Conservation (phyloP, 2,888 invertebrate genomes). For the Druceiella hillmani region DNA sequence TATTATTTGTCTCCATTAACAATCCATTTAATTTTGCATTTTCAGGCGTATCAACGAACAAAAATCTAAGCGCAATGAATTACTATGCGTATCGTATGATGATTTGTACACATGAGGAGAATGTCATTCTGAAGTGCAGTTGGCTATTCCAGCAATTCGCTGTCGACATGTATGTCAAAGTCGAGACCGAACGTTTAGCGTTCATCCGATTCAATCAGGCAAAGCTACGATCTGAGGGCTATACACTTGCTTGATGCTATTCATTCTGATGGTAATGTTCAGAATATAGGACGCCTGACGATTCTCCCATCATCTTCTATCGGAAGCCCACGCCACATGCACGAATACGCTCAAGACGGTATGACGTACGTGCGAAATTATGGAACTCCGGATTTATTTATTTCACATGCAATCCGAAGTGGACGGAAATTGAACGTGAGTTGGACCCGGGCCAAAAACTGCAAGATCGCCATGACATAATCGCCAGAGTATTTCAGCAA, state of each 20-base stretch:
- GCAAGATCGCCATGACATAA: slow-evolving; percentile 20
- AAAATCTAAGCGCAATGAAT: too few relatives aligned
- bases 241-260: slow-evolving; percentile 24
- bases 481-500: slow-evolving; percentile 19
- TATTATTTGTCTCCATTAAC: too few relatives aligned
- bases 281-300: slow-evolving; percentile 13
- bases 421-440: slow-evolving; percentile 26
- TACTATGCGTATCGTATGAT: too few relatives aligned
- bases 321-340: slow-evolving; percentile 34
- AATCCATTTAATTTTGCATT: too few relatives aligned
- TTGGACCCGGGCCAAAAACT: slow-evolving; percentile 14
- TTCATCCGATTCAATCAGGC: slow-evolving; percentile 22
- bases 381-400: slow-evolving; percentile 32
- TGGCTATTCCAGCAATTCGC: too few relatives aligned
- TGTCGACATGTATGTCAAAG: slow-evolving; percentile 21
- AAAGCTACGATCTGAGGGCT: slow-evolving; percentile 22
- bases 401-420: too few relatives aligned
- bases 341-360: slow-evolving; percentile 31
- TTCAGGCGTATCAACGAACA: too few relatives aligned
- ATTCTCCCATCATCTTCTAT: slow-evolving; percentile 26
- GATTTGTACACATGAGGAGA: too few relatives aligned
- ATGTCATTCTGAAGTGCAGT: too few relatives aligned
- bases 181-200: slow-evolving; percentile 21
- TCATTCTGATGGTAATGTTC: slow-evolving; percentile 13
- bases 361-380: slow-evolving; percentile 30